Evolutionary conservation across 1,140 invertebrate genomes (phyloP).

Genomic region (Zophobas atratus): DNA sequence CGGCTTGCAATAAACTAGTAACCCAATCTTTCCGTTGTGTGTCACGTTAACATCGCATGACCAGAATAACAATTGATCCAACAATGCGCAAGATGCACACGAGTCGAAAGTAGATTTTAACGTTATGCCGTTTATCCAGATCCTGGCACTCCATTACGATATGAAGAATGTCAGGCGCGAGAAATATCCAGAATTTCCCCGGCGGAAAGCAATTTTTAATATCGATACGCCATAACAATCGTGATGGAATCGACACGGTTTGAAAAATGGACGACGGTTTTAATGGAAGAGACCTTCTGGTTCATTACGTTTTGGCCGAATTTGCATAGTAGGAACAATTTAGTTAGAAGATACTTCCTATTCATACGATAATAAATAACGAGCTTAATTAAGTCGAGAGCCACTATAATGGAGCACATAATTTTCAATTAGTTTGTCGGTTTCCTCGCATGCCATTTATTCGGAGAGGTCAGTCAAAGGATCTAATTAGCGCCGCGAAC

Average conservation of each 20-base stretch:
- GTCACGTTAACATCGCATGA: constrained; percentile 43
- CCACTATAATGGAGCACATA: constrained; percentile 38
- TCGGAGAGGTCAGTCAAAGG: constrained; percentile 24
- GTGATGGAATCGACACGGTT: constrained; percentile 3
- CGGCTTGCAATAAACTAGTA: constrained; percentile 16
- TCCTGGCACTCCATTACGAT: neutral
- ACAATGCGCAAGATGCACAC: constrained; percentile 17
- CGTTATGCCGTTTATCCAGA: neutral
- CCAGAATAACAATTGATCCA: constrained; percentile 37
- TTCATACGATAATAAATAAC: constrained; percentile 43
- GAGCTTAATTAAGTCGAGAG: constrained; percentile 36
- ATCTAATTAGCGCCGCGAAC: constrained; percentile 15
- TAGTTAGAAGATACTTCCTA: constrained; percentile 34
- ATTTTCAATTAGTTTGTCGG: constrained; percentile 39
- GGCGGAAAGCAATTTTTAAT: constrained; percentile 22
- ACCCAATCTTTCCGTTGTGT: constrained; percentile 37
- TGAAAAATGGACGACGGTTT: neutral
- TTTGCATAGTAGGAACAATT: constrained; percentile 33
- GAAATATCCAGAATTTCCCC: constrained; percentile 1
- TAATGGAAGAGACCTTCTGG: neutral
- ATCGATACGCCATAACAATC: constrained; percentile 5
- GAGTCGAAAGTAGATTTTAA: constrained; percentile 1
- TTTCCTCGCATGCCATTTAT: constrained; percentile 32
- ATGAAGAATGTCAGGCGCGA: neutral
- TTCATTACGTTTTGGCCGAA: neutral